A percentile compares a stretch with the other conserved stretches of the same genome.
Conservation (phyloP, 2,113 vertebrate species). For the Toxostoma redivivum region DNA sequence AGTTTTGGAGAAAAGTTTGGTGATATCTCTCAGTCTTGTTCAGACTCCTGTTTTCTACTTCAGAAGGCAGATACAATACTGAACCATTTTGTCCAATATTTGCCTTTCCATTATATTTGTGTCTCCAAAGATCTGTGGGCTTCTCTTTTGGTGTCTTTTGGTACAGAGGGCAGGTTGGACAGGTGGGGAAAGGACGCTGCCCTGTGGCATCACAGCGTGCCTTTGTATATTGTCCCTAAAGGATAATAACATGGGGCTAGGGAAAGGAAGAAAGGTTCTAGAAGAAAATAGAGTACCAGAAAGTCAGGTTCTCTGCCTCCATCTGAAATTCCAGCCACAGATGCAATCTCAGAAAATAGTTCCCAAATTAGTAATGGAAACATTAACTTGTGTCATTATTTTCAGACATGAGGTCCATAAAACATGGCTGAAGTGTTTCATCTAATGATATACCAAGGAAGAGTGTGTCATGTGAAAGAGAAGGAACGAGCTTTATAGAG, state of each 20-base stretch:
- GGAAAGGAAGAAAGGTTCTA: background rate
- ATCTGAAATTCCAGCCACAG: background rate
- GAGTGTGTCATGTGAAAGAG: background rate
- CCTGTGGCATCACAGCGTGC: background rate
- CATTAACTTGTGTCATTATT: background rate
- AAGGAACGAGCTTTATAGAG: background rate
- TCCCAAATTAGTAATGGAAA: conserved; percentile 43
- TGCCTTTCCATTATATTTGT: background rate
- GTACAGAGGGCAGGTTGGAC: background rate
- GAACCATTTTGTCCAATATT: background rate
- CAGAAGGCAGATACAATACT: background rate
- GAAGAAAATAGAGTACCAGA: background rate
- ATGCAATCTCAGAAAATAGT: background rate
- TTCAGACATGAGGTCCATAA: background rate
- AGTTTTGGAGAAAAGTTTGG: background rate
- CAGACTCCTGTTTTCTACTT: background rate
- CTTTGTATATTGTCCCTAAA: background rate
- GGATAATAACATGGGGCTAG: background rate
- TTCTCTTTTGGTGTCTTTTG: background rate
- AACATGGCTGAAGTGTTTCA: background rate
- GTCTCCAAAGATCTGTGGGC: background rate
- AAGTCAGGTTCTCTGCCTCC: background rate
- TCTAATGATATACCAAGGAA: background rate
- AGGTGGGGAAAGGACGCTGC: background rate
- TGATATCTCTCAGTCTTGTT: background rate